Base-by-base conservation (phyloP, 2,113 vertebrate species). In the Cathartes aura region DNA sequence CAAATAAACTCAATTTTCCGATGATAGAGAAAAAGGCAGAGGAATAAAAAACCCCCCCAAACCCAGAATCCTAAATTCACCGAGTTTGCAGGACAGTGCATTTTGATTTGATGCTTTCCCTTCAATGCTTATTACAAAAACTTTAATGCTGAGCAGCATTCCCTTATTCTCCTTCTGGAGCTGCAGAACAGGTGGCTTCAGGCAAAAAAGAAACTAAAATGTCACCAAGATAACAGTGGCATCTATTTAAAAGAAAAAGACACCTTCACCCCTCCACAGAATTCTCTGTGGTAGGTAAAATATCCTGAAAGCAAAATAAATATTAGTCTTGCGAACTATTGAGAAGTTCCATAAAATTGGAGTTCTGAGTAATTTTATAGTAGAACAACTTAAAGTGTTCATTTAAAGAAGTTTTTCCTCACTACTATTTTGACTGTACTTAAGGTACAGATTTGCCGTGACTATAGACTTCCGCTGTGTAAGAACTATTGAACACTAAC, bases 401-500 rank as follows among this genome's bases (percentile, higher is more conserved):
- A 3, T 67, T 91, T 29, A 2, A 2, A 55, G 38, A 42, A 55
- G 81, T 32, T 91, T 91, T 64, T 64, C 34, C 40, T 82, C 12
- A 0, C 24, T 90, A 4, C 47, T 85, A 1, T 16, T 82, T 60
- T 47, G 58, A 6, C 78, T 29, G 47, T 38, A 12, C 47, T 21
- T 67, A 3, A 56, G 38, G 47, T 23, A 38, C 38, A 7, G 23
- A 4, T 56, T 32, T 78, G 42, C n/a, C 63, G 68, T 29, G 24
- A 29, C 17, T 62, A 0, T 3, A 40, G 40, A 26, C 8, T 30
- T 26, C 11, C 5, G 38, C 66, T 45, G 14, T 2, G 8, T n/a
- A 67, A 34, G 32, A 50, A 19, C n/a, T 43, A 1, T 10, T 48
- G 53, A 60, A 18, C 30, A 1, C 18, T 8, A n/a, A 6, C 38